Conservation (phyloP, 2,113 vertebrate species). For the Alosa alosa region DNA sequence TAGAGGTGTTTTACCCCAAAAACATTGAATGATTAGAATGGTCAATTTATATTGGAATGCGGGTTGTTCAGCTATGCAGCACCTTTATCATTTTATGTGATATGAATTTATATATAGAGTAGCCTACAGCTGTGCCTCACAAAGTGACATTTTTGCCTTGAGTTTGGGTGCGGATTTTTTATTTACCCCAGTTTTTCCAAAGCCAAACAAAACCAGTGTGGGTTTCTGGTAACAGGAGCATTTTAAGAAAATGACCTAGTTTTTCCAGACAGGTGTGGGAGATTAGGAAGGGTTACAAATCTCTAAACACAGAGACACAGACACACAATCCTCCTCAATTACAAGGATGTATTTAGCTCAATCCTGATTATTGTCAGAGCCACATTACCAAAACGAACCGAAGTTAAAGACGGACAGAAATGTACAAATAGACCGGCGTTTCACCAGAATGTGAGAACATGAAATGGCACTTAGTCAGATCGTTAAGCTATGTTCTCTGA, state of each 20-base stretch:
- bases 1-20: too few relatives aligned
- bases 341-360: neutral
- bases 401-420: neutral
- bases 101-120: too few relatives aligned
- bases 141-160: too few relatives aligned
- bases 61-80: too few relatives aligned
- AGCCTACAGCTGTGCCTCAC: too few relatives aligned
- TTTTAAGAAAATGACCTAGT: neutral
- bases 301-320: neutral
- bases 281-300: neutral
- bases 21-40: too few relatives aligned
- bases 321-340: neutral
- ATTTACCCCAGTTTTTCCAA: too few relatives aligned
- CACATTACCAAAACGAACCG: neutral
- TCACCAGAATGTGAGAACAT: neutral
- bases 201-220: neutral
- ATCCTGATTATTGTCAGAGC: neutral
- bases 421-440: neutral
- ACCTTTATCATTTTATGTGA: too few relatives aligned
- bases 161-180: too few relatives aligned
- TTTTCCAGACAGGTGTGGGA: neutral
- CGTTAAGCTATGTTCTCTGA: neutral
- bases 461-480: neutral
- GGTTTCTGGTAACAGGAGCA: neutral
- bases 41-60: too few relatives aligned